These are phyloP conservation scores for Morone saxatilis DNA, from an alignment of 2,113 vertebrate genomes.

Conservation along the genomic window DNA sequence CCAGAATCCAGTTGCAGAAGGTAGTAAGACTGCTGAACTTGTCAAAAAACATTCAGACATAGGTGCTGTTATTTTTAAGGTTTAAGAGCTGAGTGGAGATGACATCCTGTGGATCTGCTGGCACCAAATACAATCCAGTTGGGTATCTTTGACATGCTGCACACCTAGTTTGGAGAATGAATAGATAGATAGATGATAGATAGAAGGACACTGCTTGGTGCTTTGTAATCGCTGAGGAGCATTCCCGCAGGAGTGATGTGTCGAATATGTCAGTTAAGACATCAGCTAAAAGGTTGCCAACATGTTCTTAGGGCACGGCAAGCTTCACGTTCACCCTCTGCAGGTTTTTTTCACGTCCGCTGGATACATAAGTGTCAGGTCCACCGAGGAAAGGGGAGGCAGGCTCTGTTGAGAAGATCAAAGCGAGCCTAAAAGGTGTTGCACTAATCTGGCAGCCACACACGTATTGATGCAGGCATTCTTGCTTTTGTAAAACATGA, in stretches of 20 bases:
- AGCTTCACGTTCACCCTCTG: not conserved
- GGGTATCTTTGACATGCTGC: not conserved
- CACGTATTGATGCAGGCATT: not conserved
- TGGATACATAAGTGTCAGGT: conserved; percentile 12
- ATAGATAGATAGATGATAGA: too few relatives aligned
- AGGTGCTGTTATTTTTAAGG: conserved; percentile 7
- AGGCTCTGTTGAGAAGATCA: conserved; percentile 27
- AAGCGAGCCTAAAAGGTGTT: conserved; percentile 15
- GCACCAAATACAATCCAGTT: not conserved
- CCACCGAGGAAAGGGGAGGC: conserved; percentile 1
- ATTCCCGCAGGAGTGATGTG: not conserved
- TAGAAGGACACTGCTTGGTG: not conserved
- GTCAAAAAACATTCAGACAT: conserved; percentile 13
- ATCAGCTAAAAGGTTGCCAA: not conserved
- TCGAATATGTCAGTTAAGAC: not conserved
- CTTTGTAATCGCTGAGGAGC: not conserved
- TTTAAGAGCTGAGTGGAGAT: not conserved
- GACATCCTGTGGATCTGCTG: not conserved
- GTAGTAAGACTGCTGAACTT: not conserved
- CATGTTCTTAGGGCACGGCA: not conserved
- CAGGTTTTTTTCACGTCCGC: not conserved
- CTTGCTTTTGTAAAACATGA: conserved; percentile 17
- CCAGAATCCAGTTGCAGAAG: conserved; percentile 23
- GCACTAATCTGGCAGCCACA: conserved; percentile 10
- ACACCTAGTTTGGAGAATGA: not conserved